Base-by-base conservation (phyloP, 2,113 vertebrate species). In the Triplophysa dalaica region DNA sequence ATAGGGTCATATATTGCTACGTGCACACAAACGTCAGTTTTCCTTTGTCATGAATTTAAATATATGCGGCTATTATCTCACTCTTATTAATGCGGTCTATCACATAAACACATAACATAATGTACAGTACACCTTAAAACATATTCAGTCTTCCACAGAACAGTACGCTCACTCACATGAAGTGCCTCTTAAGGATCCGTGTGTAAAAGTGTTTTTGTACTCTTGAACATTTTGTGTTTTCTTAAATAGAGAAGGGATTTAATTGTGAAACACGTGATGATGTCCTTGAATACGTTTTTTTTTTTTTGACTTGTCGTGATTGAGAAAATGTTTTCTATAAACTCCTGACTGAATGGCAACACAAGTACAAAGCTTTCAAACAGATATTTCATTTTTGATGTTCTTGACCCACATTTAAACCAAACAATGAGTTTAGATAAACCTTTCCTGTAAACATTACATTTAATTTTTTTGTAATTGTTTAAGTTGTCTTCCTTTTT, bases 21-120 rank as follows among this genome's bases (percentile, higher is more conserved):
- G 41, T 33, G 68, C 54, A 22, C 21, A 16, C 21, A 50, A 17
- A 38, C 54, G 38, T 52, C 14, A 54, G 14, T 54, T 54, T 54
- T 17, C 14, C 1, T 52, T 4, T 54, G 50, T 17, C 50, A 54
- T 54, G 6, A 16, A 54, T 12, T 43, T 11, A 43, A 43, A 43
- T 45, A 45, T 12, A 45, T 50, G 48, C 12, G 4, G 2, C 11
- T 50, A 50, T 50, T 50, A 12, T 16, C 48, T 50, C 14, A 50
- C 48, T 50, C 13, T 50, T 50, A 12, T 4, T 50, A 0, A 2
- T 50, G 77, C 61, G 45, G 62, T 8, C 38, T 56, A 70, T 82
- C 75, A 78, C 84, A 82, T 62, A 78, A 66, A 24, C 68, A 54
- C 14, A 54, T 6, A 54, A 54, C 4, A 54, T 54, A 17, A 2